Evolutionary conservation across 2,113 vertebrate species (phyloP).

Genomic region (Apistogramma diplotaenia): DNA sequence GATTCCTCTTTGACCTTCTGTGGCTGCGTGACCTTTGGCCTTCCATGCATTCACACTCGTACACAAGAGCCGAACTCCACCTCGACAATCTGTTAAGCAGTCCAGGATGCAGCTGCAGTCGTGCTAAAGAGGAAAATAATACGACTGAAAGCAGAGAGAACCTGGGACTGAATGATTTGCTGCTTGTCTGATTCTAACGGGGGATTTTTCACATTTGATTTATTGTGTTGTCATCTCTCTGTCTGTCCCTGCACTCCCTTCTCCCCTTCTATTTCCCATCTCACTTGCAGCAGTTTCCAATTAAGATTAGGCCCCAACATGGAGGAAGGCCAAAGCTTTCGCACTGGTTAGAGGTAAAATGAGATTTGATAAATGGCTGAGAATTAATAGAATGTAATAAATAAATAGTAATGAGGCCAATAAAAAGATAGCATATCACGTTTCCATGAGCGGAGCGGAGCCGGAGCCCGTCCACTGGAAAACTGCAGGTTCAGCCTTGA

Average conservation of each 20-base stretch:
- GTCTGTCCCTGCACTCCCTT: not conserved
- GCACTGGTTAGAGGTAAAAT: not conserved
- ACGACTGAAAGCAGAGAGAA: conserved; percentile 1
- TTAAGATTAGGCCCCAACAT: conserved; percentile 50
- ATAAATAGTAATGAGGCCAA: conserved; percentile 49
- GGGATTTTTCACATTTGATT: conserved; percentile 36
- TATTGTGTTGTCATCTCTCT: conserved; percentile 31
- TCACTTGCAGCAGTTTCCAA: conserved; percentile 57
- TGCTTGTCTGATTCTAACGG: conserved; percentile 40
- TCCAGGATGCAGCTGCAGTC: conserved; percentile 44
- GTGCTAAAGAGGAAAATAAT: not conserved
- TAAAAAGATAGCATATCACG: conserved; percentile 39
- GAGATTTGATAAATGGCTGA: conserved; percentile 42
- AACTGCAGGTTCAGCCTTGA: conserved; percentile 16
- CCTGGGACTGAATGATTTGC: conserved; percentile 34
- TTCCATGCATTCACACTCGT: not conserved
- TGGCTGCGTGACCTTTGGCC: conserved; percentile 46
- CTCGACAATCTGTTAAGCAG: conserved; percentile 3
- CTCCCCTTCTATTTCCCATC: not conserved
- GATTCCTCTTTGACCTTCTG: conserved; percentile 56
- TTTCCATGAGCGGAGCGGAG: conserved; percentile 15
- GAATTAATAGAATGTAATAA: conserved; percentile 54
- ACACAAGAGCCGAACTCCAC: not conserved
- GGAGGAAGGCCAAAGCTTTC: conserved; percentile 32
- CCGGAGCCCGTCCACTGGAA: not conserved